These are phyloP conservation scores for Adrianichthys oophorus DNA, from an alignment of 2,797 vertebrate species.

Conservation along the genomic window DNA sequence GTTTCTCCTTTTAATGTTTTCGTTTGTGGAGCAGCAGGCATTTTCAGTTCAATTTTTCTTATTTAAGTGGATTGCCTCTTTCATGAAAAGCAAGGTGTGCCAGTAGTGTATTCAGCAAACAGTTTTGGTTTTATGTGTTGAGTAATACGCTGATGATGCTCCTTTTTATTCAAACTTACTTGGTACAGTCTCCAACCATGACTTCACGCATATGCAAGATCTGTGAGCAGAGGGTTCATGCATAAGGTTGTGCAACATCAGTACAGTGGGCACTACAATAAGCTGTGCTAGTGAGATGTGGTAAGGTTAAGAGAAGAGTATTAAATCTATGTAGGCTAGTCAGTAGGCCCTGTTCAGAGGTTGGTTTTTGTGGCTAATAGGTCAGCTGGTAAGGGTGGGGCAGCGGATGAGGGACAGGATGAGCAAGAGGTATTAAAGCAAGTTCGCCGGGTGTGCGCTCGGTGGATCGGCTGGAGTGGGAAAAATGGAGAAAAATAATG, in stretches of 20 bases:
- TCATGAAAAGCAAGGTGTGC: no score
- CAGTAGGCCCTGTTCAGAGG: constrained; percentile 38
- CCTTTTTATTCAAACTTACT: no score
- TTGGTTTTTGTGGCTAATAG: constrained; percentile 59
- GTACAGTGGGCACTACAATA: constrained; percentile 34
- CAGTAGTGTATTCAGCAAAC: no score
- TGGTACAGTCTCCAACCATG: background rate
- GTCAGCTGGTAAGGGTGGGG: constrained; percentile 58
- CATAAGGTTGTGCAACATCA: constrained; percentile 12
- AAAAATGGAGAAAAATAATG: constrained; percentile 15
- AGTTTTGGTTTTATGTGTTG: no score
- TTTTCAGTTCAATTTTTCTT: no score
- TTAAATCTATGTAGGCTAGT: constrained; percentile 57
- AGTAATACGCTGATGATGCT: no score
- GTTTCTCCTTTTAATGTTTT: no score
- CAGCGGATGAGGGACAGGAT: constrained; percentile 54
- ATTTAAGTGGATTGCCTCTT: no score
- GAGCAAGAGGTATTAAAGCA: constrained; percentile 52
- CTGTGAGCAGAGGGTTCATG: background rate
- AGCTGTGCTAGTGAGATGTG: constrained; percentile 38
- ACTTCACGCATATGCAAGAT: background rate
- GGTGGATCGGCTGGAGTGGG: constrained; percentile 20
- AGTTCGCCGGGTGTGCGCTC: constrained; percentile 36
- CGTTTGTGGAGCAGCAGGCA: no score
- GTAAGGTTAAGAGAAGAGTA: constrained; percentile 49